Evolutionary conservation across 2,888 invertebrate species (phyloP).

Genomic region (Deilephila porcellus): DNA sequence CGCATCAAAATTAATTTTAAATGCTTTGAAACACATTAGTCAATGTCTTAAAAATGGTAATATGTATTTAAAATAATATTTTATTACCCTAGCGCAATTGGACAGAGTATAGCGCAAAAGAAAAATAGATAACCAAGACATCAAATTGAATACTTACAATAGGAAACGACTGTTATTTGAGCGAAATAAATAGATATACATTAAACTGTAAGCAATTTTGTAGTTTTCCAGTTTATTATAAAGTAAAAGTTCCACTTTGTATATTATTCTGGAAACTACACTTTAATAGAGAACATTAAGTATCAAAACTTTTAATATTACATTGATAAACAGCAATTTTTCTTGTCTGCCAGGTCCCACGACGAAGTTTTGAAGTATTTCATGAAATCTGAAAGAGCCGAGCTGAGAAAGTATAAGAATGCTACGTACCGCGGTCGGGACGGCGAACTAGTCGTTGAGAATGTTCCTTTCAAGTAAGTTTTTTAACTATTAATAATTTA

Average conservation of each 20-base stretch:
- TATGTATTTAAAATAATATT: no score
- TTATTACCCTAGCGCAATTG: no score
- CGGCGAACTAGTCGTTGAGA: constrained; percentile 87
- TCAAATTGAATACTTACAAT: no score
- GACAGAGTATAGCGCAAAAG: no score
- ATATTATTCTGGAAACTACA: not conserved
- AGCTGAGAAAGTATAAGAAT: constrained; percentile 77
- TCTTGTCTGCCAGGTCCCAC: constrained; percentile 83
- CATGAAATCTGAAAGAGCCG: constrained; percentile 85
- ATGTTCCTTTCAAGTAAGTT: constrained; percentile 84
- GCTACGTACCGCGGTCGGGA: constrained; percentile 84
- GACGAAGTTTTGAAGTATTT: constrained; percentile 85
- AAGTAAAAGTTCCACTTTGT: not conserved
- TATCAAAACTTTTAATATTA: constrained; percentile 24
- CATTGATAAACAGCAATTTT: constrained; percentile 10
- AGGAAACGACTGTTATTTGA: no score
- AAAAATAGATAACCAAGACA: no score
- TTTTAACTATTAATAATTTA: constrained; percentile 45
- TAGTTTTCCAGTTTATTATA: not conserved
- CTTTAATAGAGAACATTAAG: not conserved
- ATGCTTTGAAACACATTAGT: no score
- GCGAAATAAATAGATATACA: no score
- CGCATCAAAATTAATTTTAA: no score
- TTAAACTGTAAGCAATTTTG: no score
- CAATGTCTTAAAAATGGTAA: no score